Evolutionary conservation across 2,888 invertebrate species (phyloP), one percentile per base, ranked within the genome.

Genomic region (Ligdia adustata): DNA sequence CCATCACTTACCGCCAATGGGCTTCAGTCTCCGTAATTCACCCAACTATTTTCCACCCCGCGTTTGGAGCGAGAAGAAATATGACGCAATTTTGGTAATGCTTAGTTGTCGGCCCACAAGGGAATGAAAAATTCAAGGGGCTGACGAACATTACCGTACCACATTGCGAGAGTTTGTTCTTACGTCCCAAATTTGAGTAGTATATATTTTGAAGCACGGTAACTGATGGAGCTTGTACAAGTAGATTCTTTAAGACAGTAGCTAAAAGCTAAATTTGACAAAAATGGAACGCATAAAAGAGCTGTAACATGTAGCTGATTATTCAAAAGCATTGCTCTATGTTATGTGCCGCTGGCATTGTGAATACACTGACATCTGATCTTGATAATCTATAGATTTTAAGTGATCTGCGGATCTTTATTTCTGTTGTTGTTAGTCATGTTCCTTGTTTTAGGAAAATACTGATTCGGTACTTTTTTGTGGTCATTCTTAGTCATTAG

Each of bases 71-170:
- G 79, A 77, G 79, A 86, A 88, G 86, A 90, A 88, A 88, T 88
- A 88, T 89, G 87, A 87, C 81, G 88, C 89, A 90, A 90, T 90
- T 89, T 87, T 76, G 79, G 86, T 90, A 89, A 90, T 89, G 89
- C 82, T 84, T 81, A 86, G 85, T 89, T 86, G 88, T 86, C 86
- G 82, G 79, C 86, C 81, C 85, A 83, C 87, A 77, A 80, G 88
- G 87, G 88, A 87, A 88, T 89, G 88, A 90, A 89, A 89, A 89
- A 89, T 89, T 90, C 86, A 88, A 77, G 85, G 86, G 85, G 83
- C 83, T 69, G 79, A 70, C 80, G 82, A 71, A 82, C 86, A 85
- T 88, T 84, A 81, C 82, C 66, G 75, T 68, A 77, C 75, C 84
- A 77, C 83, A 83, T 87, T 81, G 82, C 80, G 75, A 82, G 79